These are phyloP conservation scores for Myrmophylax atrothorax DNA, from an alignment of 2,113 vertebrate species.

Conservation along the genomic window DNA sequence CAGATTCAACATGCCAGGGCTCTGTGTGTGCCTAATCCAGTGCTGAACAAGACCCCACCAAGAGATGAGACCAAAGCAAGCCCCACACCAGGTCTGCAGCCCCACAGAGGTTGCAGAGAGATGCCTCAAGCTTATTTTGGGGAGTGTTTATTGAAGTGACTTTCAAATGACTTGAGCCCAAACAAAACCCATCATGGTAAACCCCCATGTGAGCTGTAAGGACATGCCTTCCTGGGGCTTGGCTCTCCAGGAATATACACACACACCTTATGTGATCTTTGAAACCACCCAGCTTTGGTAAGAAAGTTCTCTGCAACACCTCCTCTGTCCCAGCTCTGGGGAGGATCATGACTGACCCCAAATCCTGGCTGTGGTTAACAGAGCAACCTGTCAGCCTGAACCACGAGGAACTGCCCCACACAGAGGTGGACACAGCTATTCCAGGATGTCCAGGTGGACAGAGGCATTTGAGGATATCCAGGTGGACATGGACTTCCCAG, in stretches of 20 bases:
- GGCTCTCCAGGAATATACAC: not conserved
- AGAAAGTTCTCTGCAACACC: not conserved
- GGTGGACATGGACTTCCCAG: not conserved
- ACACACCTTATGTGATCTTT: not conserved
- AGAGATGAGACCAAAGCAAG: not conserved
- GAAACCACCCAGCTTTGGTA: not conserved
- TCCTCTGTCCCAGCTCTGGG: not conserved
- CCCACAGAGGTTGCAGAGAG: not conserved
- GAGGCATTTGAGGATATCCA: accelerated
- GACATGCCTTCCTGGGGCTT: not conserved
- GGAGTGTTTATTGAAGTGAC: not conserved
- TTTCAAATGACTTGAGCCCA: not conserved
- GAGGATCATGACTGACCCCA: not conserved
- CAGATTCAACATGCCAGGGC: not conserved
- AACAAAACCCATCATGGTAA: not conserved
- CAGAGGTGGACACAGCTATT: accelerated
- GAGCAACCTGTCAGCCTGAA: not conserved
- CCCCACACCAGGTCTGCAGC: not conserved
- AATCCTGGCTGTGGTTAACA: not conserved
- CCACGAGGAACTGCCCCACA: accelerated
- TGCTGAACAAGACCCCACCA: not conserved
- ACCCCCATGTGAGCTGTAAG: not conserved
- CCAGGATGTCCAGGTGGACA: accelerated
- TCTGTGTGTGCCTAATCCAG: not conserved
- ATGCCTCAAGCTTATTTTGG: not conserved